These are phyloP conservation scores for Pelochelys cantorii DNA, from an alignment of 2,797 vertebrate genomes.

Conservation along the genomic window DNA sequence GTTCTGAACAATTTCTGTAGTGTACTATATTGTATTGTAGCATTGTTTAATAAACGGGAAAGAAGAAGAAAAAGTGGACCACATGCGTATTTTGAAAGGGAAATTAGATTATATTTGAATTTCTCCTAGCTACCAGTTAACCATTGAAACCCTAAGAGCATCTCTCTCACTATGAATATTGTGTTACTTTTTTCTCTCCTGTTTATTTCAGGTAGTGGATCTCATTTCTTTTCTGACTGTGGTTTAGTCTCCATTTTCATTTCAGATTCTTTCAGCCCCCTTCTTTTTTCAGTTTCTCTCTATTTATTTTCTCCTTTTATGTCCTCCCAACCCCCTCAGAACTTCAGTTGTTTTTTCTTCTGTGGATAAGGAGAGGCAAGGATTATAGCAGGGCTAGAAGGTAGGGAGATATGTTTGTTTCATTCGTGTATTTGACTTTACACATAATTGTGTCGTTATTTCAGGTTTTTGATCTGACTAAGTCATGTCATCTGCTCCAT, in stretches of 20 bases:
- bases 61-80: not conserved
- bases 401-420: not conserved
- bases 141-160: not conserved
- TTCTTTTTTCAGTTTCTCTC: no score
- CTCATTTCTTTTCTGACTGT: not conserved
- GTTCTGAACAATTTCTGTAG: not conserved
- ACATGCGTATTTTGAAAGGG: not conserved
- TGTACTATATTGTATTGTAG: not conserved
- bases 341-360: slow-evolving; percentile 15
- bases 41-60: slow-evolving; percentile 21
- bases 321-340: not conserved
- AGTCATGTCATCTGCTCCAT: slow-evolving; percentile 74
- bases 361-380: not conserved
- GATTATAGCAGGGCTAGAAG: not conserved
- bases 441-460: not conserved
- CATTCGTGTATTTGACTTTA: not conserved
- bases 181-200: not conserved
- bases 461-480: slow-evolving; percentile 78
- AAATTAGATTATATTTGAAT: not conserved
- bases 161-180: not conserved
- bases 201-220: slow-evolving; percentile 46
- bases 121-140: slow-evolving; percentile 1
- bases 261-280: not conserved
- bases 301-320: not conserved
- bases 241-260: not conserved